Percentiles rank a stretch among this genome's conserved stretches.
Evolutionary conservation across 2,797 vertebrate species (phyloP).

Genomic region (Hippocampus kuda): DNA sequence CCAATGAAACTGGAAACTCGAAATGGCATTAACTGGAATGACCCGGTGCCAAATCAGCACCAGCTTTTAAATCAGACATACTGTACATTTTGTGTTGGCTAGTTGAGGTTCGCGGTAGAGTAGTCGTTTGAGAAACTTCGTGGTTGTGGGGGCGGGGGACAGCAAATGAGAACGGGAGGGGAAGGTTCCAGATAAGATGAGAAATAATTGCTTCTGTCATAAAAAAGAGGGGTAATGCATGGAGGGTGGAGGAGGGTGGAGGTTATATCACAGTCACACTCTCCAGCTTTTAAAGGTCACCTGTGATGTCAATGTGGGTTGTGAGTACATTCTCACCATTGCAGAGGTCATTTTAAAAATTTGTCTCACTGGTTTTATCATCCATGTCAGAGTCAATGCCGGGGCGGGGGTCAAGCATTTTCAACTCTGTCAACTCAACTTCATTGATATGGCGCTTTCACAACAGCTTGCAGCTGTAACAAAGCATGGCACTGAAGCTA

Average conservation of each 20-base stretch:
- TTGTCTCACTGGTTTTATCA: too few relatives aligned
- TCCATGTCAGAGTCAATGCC: too few relatives aligned
- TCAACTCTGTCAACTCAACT: too few relatives aligned
- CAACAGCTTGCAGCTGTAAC: too few relatives aligned
- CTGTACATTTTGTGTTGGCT: slow-evolving; percentile 32
- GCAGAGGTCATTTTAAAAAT: not conserved
- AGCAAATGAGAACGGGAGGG: slow-evolving; percentile 25
- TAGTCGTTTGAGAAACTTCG: slow-evolving; percentile 26
- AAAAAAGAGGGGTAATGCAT: slow-evolving; percentile 29
- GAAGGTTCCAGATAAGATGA: slow-evolving; percentile 47
- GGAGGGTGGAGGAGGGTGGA: not conserved
- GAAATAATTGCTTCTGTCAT: slow-evolving; percentile 58
- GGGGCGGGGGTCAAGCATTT: too few relatives aligned
- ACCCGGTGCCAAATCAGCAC: slow-evolving; percentile 58
- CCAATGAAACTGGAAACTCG: slow-evolving; percentile 51
- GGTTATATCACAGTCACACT: slow-evolving; percentile 38
- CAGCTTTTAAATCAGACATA: slow-evolving; percentile 53
- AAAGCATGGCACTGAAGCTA: too few relatives aligned
- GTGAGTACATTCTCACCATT: slow-evolving; percentile 7
- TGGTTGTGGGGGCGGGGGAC: slow-evolving; percentile 18
- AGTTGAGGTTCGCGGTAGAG: slow-evolving; percentile 31
- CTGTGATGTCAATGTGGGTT: slow-evolving; percentile 31
- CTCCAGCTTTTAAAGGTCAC: slow-evolving; percentile 53
- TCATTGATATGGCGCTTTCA: too few relatives aligned
- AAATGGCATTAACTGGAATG: slow-evolving; percentile 58